Conservation (phyloP, 2,797 vertebrate species). For the Sebastolobus alascanus region DNA sequence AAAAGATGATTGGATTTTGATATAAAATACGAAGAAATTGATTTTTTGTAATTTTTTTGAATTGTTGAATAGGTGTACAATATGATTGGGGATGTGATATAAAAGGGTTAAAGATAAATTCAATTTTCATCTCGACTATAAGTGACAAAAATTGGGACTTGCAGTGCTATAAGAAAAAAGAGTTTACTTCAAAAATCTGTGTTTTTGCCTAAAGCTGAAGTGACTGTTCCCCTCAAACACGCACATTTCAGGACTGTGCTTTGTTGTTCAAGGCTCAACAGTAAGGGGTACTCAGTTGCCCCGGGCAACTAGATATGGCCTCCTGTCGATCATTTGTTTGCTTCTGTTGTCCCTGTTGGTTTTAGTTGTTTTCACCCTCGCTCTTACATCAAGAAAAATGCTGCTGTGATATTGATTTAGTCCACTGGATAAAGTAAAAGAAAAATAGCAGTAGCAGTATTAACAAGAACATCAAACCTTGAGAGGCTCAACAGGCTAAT, state of each 20-base stretch:
- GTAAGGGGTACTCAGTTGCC: background rate
- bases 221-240: background rate
- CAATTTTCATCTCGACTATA: background rate
- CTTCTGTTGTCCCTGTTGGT: background rate
- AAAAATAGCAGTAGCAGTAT: background rate
- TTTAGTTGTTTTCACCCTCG: conserved; percentile 8
- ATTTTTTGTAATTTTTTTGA: background rate
- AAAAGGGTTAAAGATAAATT: background rate
- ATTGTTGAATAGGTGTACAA: background rate
- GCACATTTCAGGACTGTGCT: background rate
- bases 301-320: background rate
- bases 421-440: background rate
- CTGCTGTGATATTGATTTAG: conserved; percentile 38
- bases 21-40: background rate
- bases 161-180: background rate
- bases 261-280: background rate
- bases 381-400: background rate
- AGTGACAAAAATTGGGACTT: background rate
- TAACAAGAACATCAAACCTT: conserved; percentile 2
- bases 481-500: background rate
- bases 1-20: background rate
- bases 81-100: background rate
- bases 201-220: background rate
- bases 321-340: conserved; percentile 8
- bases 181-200: background rate